Evolutionary conservation across 2,888 invertebrate species (phyloP), one percentile per base, ranked within the genome.

Genomic region (Amphipoea lucens): DNA sequence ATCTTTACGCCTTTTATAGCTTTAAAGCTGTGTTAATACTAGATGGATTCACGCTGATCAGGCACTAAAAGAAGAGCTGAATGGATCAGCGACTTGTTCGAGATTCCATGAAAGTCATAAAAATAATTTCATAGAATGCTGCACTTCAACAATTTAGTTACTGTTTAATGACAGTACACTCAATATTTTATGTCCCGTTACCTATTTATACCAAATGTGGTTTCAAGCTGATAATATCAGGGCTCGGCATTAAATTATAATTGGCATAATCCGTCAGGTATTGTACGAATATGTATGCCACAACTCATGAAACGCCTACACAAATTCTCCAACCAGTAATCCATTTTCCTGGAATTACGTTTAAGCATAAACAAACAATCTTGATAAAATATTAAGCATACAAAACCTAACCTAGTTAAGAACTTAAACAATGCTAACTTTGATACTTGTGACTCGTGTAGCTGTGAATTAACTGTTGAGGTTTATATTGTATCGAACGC

Each of bases 401-500:
- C 84, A 77, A 85, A 77, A 77, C 87, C 54, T 57, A 77, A 79
- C 87, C 85, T 70, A 84, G 72, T 87, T 77, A 67, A 68, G 74
- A 60, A 75, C 57, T 63, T 20, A 78, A 86, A 88, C 82, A 87
- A 86, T 84, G 73, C 78, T 79, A 71, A 76, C 70, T 78, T 79
- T 78, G 71, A 77, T 84, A 88, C 87, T 83, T 74, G 36, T 63
- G 60, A 62, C 79, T 75, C 72, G 63, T 63, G 57, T 92, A 91
- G 88, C 83, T 89, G 90, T 81, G 65, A 79, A 82, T 68, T n/a
- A 70, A 72, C 69, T 68, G 36, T 71, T 75, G n/a, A 68, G 63
- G 60, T 81, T 71, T 71, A 74, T 92, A 91, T 92, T 92, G 92
- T 94, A 93, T 92, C 91, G 91, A 90, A 90, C 90, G 89, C 90